Percentiles rank a stretch among this genome's conserved stretches.
Evolutionary conservation across 2,113 vertebrate genomes (phyloP).

Genomic region (Alexandromys fortis): DNA sequence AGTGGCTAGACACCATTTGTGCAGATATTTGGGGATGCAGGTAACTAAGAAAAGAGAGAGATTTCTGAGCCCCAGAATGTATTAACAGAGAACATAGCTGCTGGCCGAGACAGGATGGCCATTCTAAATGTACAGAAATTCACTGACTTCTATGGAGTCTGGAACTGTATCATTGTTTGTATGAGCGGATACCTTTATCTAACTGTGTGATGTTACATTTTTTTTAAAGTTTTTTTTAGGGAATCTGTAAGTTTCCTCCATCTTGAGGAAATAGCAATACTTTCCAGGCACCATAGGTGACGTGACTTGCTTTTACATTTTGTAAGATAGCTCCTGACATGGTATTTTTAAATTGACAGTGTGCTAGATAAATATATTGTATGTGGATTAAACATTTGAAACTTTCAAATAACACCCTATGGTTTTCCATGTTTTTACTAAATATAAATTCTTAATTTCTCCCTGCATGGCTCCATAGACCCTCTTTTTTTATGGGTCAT

Average conservation of each 20-base stretch:
- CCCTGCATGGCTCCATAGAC: not conserved
- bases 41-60: not conserved
- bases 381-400: conserved; percentile 2
- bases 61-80: not conserved
- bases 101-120: not conserved
- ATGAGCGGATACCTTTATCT: not conserved
- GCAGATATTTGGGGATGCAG: not conserved
- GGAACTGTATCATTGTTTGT: not conserved
- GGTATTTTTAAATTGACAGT: not conserved
- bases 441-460: conserved; percentile 6
- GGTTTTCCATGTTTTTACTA: not conserved
- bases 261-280: not conserved
- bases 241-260: not conserved
- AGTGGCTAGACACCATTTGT: rapidly evolving
- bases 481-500: conserved; percentile 18
- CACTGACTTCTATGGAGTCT: not conserved
- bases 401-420: conserved; percentile 7
- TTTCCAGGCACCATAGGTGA: conserved; percentile 4
- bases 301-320: conserved; percentile 50
- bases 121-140: not conserved
- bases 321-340: conserved; percentile 4
- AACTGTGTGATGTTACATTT: not conserved
- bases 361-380: not conserved
- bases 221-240: not conserved
- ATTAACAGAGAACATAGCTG: not conserved